phyloP scores from a whole-genome alignment of 2,888 invertebrate species.

The Caenorhabditis becei region DNA sequence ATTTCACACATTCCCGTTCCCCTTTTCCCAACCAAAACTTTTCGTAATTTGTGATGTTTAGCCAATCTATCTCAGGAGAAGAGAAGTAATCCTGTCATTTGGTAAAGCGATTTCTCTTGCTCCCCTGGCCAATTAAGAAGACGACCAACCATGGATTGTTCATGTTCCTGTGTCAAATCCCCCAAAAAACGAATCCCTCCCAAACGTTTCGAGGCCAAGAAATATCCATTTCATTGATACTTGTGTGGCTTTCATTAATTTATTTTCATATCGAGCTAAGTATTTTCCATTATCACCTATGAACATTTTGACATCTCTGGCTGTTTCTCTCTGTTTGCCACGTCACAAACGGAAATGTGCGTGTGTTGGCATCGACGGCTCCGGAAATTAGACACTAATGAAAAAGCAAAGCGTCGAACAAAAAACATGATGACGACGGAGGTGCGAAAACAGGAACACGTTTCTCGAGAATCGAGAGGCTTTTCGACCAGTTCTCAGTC shows the following conservation, averaged over 20 bases:
- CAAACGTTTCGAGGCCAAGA: constrained; percentile 21
- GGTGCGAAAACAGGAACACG: background rate
- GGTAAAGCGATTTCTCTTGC: too few relatives aligned
- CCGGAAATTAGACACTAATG: constrained; percentile 18
- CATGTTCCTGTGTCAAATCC: constrained; percentile 11
- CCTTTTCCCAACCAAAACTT: background rate
- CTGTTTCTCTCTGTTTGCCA: background rate
- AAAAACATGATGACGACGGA: constrained; percentile 7
- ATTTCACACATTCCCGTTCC: background rate
- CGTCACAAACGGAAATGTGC: constrained; percentile 11
- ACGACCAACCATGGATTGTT: constrained; percentile 22
- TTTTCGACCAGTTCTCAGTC: background rate
- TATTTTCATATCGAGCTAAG: constrained; percentile 30
- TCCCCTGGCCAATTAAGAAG: constrained; percentile 24
- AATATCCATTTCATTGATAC: constrained; percentile 39
- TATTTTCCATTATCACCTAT: constrained; percentile 27
- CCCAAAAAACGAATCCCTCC: constrained; percentile 10
- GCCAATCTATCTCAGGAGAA: background rate
- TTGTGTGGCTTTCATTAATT: constrained; percentile 24
- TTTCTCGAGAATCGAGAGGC: background rate
- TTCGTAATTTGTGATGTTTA: constrained; percentile 17
- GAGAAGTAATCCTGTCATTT: constrained; percentile 18
- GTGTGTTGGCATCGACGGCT: background rate
- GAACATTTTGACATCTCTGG: constrained; percentile 20
- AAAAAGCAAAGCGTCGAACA: background rate